Evolutionary conservation across 1,140 invertebrate genomes (phyloP), one percentile per base, ranked within the genome.

Genomic region (Calliphora vicina): DNA sequence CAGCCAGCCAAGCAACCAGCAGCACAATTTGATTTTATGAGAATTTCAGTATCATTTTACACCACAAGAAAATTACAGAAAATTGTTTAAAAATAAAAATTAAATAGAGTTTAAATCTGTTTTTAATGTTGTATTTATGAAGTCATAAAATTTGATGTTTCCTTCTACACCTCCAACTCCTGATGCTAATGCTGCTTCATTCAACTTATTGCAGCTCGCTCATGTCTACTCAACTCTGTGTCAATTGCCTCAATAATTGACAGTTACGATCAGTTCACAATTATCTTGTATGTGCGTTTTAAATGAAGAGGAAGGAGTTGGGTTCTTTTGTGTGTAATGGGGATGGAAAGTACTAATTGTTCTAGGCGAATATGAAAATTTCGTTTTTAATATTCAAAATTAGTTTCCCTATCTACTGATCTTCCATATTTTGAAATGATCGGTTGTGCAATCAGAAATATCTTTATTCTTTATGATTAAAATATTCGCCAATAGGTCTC

Each of bases 61-160:
- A 50, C 35, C 35, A 35, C 6, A 5, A n/a, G 45, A 15, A 6
- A 43, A 6, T 43, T 43, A 6, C 12, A 17, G 17, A 17, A 12
- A 3, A 50, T 17, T 17, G 15, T 50, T 50, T 50, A 50, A 50
- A 50, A 17, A 50, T 17, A 50, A n/a, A 50, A 50, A 50, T 43
- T 26, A 45, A 50, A 23, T 81, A 26, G 25, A 25, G 45, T 71
- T 61, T 71, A n/a, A 29, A 9, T 27, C 10, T 50, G 0, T 27
- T 81, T 45, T 81, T 61, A 17, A 76, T 76, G 35, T 57, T 82
- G 29, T 89, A 89, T 89, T 89, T 89, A 89, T 89, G 88, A 89
- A 89, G 89, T 89, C 88, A 89, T 89, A 89, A 89, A 88, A 89
- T 89, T 89, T 89, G 86, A 89, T 88, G 88, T 88, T 88, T 88